Evolutionary conservation across 2,888 invertebrate genomes (phyloP), one percentile per base, ranked within the genome.

Genomic region (Phlogophora meticulosa): DNA sequence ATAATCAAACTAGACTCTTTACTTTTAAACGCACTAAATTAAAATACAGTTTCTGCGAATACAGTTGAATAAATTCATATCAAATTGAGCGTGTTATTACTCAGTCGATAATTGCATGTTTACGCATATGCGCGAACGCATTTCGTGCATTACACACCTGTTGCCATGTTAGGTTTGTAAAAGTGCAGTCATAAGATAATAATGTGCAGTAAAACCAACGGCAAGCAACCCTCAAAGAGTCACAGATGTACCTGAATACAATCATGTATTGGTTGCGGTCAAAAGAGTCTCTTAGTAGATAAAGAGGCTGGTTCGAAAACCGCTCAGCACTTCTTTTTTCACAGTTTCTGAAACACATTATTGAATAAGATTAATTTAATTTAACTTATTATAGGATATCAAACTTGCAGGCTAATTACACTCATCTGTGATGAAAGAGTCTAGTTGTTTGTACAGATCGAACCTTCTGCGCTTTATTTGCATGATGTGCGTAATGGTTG

Each of bases 11-110:
- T 13, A 48, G 5, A 11, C 7, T 36, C n/a, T 46, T 62, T 46
- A 51, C 0, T 43, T 45, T 40, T 60, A 61, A 24, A n/a, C 34
- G n/a, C 36, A 59, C 10, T 69, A 4, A 63, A 62, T 68, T 65
- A 59, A 43, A 43, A 45, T n/a, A 22, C 59, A 55, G 48, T 70
- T 80, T 76, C 76, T 75, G 60, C 52, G 72, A 81, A 82, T 62
- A 51, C 36, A 66, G 52, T 72, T 51, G 65, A 74, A 72, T 75
- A 76, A 73, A 80, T 76, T 71, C 69, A 71, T 62, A 73, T 82
- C 76, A 83, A 84, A 85, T 84, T 79, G 81, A 83, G 83, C 83
- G 82, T 84, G 82, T 74, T 80, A 83, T 85, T 83, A 71, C 72
- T 68, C 55, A 68, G 46, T 62, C 69, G 59, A 48, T 80, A 73